phyloP scores from a whole-genome alignment of 1,140 invertebrate genomes.

The Galleria mellonella region DNA sequence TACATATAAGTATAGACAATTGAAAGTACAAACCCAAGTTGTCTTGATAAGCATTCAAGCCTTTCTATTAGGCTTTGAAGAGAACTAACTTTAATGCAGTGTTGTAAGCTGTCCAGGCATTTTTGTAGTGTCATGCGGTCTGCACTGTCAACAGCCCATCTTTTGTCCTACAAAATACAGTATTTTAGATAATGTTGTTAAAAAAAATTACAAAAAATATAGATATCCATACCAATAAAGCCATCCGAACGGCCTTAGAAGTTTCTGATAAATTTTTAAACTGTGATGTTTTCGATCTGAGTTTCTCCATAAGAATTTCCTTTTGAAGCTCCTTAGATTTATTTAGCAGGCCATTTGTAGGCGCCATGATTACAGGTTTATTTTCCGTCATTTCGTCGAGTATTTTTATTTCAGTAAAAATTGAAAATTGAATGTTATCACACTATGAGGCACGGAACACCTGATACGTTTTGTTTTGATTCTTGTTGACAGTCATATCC shows the following conservation, averaged over 20 bases:
- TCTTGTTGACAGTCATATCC: neutral
- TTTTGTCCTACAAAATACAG: constrained; percentile 81
- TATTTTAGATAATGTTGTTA: neutral
- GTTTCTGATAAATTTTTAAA: constrained; percentile 88
- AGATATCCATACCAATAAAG: constrained; percentile 79
- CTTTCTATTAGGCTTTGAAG: constrained; percentile 94
- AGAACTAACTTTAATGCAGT: constrained; percentile 94
- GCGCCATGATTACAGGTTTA: constrained; percentile 44
- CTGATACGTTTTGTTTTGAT: constrained; percentile 11
- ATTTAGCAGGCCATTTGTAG: constrained; percentile 61
- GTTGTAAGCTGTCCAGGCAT: constrained; percentile 93
- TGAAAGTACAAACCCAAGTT: constrained; percentile 80
- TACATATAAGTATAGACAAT: too few species aligned
- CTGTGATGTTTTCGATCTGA: constrained; percentile 86
- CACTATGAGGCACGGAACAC: constrained; percentile 23
- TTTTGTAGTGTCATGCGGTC: constrained; percentile 91
- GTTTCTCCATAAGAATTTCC: constrained; percentile 90
- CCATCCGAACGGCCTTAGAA: constrained; percentile 88
- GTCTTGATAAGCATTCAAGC: constrained; percentile 91
- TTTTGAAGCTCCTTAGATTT: constrained; percentile 84
- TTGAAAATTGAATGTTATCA: constrained; percentile 53
- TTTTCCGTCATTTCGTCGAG: constrained; percentile 52
- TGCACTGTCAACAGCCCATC: constrained; percentile 85
- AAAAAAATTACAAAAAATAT: neutral
- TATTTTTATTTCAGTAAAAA: constrained; percentile 30